Conservation (phyloP, 2,113 vertebrate genomes). For the Colius striatus region DNA sequence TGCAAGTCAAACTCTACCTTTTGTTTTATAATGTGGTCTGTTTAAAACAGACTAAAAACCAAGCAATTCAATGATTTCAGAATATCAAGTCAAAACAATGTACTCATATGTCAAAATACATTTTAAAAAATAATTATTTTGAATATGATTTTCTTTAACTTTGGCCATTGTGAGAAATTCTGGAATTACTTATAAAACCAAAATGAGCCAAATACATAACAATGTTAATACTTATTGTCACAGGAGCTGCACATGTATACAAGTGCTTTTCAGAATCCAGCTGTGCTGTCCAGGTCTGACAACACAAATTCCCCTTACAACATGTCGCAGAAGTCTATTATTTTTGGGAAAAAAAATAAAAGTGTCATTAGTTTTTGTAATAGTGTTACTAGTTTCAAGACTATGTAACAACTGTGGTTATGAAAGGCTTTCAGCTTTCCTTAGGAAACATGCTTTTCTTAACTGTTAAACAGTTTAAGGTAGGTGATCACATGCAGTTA, state of each 20-base stretch:
- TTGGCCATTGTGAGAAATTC: background rate
- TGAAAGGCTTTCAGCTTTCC: background rate
- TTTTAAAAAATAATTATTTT: background rate
- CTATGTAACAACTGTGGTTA: no score
- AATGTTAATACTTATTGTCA: background rate
- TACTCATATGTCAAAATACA: background rate
- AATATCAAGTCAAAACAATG: background rate
- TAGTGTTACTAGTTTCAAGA: background rate
- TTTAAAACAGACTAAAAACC: background rate
- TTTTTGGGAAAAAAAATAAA: background rate
- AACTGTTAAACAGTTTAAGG: background rate
- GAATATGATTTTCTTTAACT: background rate
- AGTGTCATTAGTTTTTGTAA: background rate
- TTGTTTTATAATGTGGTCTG: background rate
- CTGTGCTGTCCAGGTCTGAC: background rate
- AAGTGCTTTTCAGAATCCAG: background rate
- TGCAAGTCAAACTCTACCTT: background rate
- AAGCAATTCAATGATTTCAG: background rate
- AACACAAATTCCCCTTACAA: background rate
- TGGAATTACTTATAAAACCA: background rate
- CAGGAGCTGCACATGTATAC: background rate
- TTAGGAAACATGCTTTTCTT: background rate
- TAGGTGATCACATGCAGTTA: background rate
- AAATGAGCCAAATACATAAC: background rate
- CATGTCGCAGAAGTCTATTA: background rate